Conservation (phyloP, 2,888 invertebrate species). For the Zygothrica quintamaculata region DNA sequence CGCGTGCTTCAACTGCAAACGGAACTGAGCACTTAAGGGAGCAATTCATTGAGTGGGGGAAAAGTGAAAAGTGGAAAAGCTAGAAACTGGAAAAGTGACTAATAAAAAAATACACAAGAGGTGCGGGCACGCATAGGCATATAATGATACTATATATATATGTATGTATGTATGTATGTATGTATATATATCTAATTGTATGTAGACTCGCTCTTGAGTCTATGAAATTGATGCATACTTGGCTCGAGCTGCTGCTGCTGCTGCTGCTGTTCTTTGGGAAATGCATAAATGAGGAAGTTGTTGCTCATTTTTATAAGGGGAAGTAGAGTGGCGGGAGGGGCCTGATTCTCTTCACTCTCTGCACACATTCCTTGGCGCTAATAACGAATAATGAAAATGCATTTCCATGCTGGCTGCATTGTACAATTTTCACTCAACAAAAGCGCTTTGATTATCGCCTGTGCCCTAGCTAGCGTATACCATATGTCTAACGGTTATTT, state of each 20-base stretch:
- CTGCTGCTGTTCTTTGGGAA: no score
- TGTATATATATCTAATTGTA: slow-evolving; percentile 54
- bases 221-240: slow-evolving; percentile 45
- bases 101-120: slow-evolving; percentile 66
- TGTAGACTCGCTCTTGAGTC: slow-evolving; percentile 25
- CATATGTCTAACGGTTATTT: slow-evolving; percentile 40
- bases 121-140: slow-evolving; percentile 43
- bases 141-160: slow-evolving; percentile 5
- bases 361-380: slow-evolving; percentile 21
- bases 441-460: slow-evolving; percentile 52
- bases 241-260: slow-evolving; percentile 39
- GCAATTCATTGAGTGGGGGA: background rate
- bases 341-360: slow-evolving; percentile 11
- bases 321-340: no score
- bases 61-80: slow-evolving; percentile 1
- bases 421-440: slow-evolving; percentile 62
- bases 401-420: slow-evolving; percentile 58
- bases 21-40: slow-evolving; percentile 76
- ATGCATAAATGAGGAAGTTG: slow-evolving; percentile 64
- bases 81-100: slow-evolving; percentile 25
- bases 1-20: slow-evolving; percentile 47
- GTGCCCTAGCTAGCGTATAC: slow-evolving; percentile 6
- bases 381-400: slow-evolving; percentile 56
- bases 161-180: background rate
- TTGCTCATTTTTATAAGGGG: slow-evolving; percentile 5